Percentiles rank a stretch among this genome's conserved stretches.
Conservation (phyloP, 37 sponge, comb jelly and placozoan species). For the Beroe ovata region DNA sequence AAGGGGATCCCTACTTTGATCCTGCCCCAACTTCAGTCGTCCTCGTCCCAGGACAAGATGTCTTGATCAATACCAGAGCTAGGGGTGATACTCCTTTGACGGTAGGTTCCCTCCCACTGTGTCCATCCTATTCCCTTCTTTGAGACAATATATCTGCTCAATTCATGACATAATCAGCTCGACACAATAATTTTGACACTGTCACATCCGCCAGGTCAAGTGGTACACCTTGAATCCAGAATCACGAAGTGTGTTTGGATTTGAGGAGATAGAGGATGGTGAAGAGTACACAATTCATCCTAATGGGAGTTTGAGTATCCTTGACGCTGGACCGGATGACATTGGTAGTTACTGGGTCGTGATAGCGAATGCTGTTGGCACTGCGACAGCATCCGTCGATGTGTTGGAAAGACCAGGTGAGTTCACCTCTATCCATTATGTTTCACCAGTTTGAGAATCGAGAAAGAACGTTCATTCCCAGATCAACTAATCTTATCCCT, state of each 20-base stretch:
- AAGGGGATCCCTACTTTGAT: conserved; percentile 36
- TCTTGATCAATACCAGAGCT: neutral
- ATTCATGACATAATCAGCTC: no score
- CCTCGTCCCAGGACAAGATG: neutral
- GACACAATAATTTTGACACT: no score
- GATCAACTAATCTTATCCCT: no score
- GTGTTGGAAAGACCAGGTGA: no score
- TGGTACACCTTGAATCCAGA: neutral
- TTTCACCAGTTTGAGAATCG: no score
- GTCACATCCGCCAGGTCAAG: conserved; percentile 1
- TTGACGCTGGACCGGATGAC: neutral
- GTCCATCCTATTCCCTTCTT: no score
- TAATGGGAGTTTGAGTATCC: conserved; percentile 27
- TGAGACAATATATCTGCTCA: no score
- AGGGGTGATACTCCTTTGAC: neutral
- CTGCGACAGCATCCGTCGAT: neutral
- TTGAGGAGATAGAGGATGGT: neutral
- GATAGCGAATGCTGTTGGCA: neutral
- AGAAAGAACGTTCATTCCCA: no score
- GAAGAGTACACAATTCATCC: neutral
- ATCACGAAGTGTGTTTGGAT: neutral
- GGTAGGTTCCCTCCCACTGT: neutral
- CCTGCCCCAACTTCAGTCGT: neutral
- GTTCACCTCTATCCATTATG: no score
- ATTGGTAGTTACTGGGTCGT: neutral